Evolutionary conservation across 2,113 vertebrate species (phyloP).

Genomic region (Dromiciops gliroides): DNA sequence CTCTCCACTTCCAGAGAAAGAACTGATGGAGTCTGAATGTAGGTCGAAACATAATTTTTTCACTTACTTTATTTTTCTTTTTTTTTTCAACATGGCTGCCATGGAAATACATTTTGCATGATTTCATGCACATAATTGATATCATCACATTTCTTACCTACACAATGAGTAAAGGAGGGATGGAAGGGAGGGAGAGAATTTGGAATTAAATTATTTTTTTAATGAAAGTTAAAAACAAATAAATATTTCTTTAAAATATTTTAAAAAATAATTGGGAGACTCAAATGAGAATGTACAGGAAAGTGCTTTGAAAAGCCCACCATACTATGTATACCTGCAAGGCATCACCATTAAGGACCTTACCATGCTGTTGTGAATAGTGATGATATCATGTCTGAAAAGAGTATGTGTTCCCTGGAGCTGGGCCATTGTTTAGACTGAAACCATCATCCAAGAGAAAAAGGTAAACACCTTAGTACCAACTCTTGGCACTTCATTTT

Average conservation of each 20-base stretch:
- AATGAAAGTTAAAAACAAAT: neutral
- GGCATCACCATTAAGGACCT: neutral
- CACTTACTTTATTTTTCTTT: too few species aligned
- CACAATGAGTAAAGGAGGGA: neutral
- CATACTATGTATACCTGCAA: neutral
- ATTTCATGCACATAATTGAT: neutral
- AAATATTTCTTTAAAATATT: neutral
- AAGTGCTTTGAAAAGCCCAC: neutral
- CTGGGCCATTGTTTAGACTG: neutral
- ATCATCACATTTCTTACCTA: neutral
- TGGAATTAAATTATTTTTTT: neutral
- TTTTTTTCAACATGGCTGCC: too few species aligned
- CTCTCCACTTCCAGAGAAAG: too few species aligned
- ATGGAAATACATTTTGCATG: neutral
- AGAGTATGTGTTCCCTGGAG: neutral
- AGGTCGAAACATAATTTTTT: too few species aligned
- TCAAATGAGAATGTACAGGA: neutral
- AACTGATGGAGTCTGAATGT: too few species aligned
- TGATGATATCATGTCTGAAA: neutral
- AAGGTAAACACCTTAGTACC: neutral
- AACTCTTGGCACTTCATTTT: neutral
- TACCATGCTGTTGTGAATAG: neutral
- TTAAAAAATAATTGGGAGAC: too few species aligned
- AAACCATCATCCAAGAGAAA: neutral
- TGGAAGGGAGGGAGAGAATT: neutral